Percentiles rank a stretch among this genome's conserved stretches.
Conservation (phyloP, 2,797 vertebrate genomes). For the Pseudochaenichthys georgianus region DNA sequence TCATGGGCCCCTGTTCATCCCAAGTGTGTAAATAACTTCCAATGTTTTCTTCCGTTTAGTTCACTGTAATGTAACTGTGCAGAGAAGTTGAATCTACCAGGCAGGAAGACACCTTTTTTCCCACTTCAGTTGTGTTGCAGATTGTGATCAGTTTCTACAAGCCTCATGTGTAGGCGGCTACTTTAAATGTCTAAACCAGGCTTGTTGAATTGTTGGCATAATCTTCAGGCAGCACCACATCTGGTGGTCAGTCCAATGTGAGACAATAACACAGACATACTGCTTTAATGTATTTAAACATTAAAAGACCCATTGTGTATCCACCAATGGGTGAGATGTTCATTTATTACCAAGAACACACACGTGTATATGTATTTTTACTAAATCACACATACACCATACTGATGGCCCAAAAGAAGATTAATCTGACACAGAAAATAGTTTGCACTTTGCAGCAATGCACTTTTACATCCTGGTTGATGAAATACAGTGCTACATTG, state of each 20-base stretch:
- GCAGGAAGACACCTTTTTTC: not conserved
- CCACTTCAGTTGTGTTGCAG: not conserved
- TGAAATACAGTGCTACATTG: not conserved
- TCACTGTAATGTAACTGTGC: not conserved
- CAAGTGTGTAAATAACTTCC: no score
- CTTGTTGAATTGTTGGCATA: not conserved
- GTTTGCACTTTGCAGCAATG: not conserved
- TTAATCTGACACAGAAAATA: not conserved
- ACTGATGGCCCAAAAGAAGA: not conserved
- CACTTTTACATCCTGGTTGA: not conserved
- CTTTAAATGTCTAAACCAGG: not conserved
- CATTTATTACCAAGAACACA: not conserved
- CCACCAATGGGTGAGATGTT: not conserved
- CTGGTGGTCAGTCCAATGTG: not conserved
- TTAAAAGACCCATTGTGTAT: no score
- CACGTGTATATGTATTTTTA: not conserved
- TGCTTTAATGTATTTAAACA: no score
- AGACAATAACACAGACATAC: no score
- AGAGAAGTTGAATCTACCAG: not conserved
- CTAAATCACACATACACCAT: not conserved
- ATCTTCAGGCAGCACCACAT: constrained; percentile 3
- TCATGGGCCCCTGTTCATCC: not conserved
- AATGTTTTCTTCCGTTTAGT: no score
- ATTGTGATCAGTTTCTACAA: constrained; percentile 6
- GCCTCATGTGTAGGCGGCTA: no score